Percentiles rank a stretch among this genome's conserved stretches.
Evolutionary conservation across 2,797 vertebrate species (phyloP).

Genomic region (Peromyscus aztecus): DNA sequence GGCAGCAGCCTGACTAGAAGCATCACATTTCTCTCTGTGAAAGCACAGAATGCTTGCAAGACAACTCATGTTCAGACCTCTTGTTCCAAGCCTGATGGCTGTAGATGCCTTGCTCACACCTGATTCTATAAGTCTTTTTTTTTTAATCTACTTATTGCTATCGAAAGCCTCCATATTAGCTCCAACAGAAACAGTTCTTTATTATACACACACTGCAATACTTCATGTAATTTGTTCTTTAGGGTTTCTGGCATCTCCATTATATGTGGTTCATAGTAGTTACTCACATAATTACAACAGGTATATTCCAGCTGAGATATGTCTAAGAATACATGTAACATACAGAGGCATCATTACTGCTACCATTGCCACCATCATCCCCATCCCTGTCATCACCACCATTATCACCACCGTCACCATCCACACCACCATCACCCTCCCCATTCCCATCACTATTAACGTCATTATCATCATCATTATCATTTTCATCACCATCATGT

Average conservation of each 20-base stretch:
- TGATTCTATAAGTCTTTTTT: not conserved
- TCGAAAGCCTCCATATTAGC: not conserved
- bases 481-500: accelerated
- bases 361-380: accelerated
- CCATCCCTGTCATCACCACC: accelerated
- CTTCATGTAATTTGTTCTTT: not conserved
- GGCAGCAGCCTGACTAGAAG: accelerated
- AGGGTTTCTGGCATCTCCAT: not conserved
- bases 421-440: not conserved
- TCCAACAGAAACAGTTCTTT: not conserved
- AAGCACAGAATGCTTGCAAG: accelerated
- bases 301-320: not conserved
- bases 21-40: accelerated
- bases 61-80: accelerated
- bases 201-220: not conserved
- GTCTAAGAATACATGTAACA: not conserved
- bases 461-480: accelerated
- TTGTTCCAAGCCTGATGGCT: accelerated
- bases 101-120: accelerated
- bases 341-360: no score
- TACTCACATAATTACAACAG: not conserved
- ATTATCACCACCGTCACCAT: accelerated
- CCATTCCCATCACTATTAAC: not conserved
- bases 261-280: not conserved
- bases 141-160: not conserved